Evolutionary conservation across 2,888 invertebrate species (phyloP), one percentile per base, ranked within the genome.

Genomic region (Drosophila nr. medialis): DNA sequence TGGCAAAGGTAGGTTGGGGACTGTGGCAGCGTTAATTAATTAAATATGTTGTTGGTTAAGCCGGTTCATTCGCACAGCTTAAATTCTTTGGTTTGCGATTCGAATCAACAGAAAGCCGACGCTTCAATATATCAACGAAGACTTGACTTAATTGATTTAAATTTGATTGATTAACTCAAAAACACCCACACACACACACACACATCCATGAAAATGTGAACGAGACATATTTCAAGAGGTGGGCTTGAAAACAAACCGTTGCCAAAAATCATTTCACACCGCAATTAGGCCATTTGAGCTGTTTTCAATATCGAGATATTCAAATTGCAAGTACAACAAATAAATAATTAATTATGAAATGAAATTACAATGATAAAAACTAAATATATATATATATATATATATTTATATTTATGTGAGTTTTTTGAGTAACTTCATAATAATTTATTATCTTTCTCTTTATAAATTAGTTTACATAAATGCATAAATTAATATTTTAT

Each of bases 101-200:
- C 40, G 40, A 54, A 62, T 62, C 56, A 62, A 49, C 27, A 29
- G 71, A 69, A 67, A 68, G 59, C 60, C 69, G n/a, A 55, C 11
- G 40, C 54, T 56, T 72, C 15, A 58, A 55, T 50, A 59, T 55
- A 69, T 73, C 66, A 69, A 56, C 53, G 61, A 60, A 62, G 68
- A 64, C 64, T 83, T 45, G 51, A 72, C 64, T 69, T 81, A 83
- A 88, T 81, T 88, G 77, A 85, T 85, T 77, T 79, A 69, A 85
- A 88, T 77, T 71, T 77, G 86, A 86, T 85, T 81, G 81, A 88
- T 79, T 74, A 77, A 54, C 60, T 54, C 32, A 64, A 18, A 50
- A 32, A 69, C 18, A 32, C 0, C 21, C 21, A 7, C 24, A 11
- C 40, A 18, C 10, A 30, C 45, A 42, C 2, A 11, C 21, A 15